Evolutionary conservation across 1,140 invertebrate species (phyloP).

Genomic region (Papilio polytes): DNA sequence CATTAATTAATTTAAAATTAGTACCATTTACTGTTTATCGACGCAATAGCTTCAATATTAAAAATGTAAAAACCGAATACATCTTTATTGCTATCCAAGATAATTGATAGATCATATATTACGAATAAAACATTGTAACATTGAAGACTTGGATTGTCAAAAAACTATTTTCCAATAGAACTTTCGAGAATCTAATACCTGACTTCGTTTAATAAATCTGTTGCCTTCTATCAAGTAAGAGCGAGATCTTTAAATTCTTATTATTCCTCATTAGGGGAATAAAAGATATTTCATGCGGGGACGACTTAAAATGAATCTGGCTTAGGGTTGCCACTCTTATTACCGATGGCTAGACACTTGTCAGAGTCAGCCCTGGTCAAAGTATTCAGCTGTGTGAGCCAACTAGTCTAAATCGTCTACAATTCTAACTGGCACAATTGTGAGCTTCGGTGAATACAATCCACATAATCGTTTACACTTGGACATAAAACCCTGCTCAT

Average conservation of each 20-base stretch:
- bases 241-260: background rate
- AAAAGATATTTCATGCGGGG: background rate
- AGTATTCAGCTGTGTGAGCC: background rate
- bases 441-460: slow-evolving; percentile 76
- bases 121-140: background rate
- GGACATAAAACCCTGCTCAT: slow-evolving; percentile 77
- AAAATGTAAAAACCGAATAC: background rate
- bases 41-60: slow-evolving; percentile 5
- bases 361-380: background rate
- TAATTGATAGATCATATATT: background rate
- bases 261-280: background rate
- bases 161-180: background rate
- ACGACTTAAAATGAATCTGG: background rate
- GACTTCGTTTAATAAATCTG: no score
- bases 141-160: background rate
- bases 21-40: slow-evolving; percentile 4
- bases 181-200: background rate
- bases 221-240: background rate
- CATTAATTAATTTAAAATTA: background rate
- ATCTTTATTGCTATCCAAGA: no score
- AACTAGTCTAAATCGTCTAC: slow-evolving; percentile 68
- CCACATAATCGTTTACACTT: slow-evolving; percentile 57
- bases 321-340: background rate
- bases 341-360: background rate
- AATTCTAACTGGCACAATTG: slow-evolving; percentile 77